Evolutionary conservation across 2,888 invertebrate species (phyloP).

Genomic region (Xestia xanthographa): DNA sequence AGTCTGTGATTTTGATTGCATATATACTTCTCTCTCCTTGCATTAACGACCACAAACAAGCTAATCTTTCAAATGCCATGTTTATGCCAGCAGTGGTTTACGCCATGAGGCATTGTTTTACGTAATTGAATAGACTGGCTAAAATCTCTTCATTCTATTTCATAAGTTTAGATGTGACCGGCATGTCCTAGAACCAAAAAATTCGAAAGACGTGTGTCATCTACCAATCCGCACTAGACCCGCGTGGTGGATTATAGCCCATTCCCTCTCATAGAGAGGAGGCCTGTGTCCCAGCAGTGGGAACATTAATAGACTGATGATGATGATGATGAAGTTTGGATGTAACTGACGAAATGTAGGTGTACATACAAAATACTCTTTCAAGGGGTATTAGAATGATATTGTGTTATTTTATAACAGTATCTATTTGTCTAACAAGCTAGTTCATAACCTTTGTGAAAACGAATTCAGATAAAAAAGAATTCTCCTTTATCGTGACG

Average conservation of each 20-base stretch:
- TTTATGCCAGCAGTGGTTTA: background rate
- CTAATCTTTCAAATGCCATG: background rate
- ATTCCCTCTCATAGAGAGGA: no score
- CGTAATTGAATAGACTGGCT: background rate
- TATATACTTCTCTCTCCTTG: background rate
- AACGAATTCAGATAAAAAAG: background rate
- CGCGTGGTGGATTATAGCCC: no score
- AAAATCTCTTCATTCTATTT: background rate
- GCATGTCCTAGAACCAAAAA: no score
- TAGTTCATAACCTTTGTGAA: background rate
- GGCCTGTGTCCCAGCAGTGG: no score
- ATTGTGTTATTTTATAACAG: background rate
- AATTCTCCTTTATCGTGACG: background rate
- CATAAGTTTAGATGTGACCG: no score
- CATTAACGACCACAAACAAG: background rate
- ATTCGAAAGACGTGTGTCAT: no score
- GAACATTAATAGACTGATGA: no score
- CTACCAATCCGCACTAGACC: no score
- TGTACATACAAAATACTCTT: no score
- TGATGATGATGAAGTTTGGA: no score
- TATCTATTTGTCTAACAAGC: background rate
- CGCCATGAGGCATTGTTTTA: background rate
- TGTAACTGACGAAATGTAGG: no score
- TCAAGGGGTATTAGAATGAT: background rate
- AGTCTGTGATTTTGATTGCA: background rate